Evolutionary conservation across 2,888 invertebrate species (phyloP), one percentile per base, ranked within the genome.

Genomic region (Coleophora flavipennella): DNA sequence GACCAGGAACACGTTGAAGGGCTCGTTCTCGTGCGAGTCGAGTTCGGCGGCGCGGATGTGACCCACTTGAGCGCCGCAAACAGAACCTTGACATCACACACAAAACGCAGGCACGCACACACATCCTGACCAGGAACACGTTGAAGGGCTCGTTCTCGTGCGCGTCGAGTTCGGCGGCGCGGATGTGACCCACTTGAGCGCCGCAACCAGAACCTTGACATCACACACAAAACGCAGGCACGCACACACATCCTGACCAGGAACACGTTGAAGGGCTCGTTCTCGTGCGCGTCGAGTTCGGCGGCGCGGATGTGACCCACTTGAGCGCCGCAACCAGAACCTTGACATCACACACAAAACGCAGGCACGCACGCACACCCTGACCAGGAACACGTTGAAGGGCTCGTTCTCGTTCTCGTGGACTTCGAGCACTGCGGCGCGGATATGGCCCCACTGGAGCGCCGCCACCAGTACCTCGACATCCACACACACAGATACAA

Each of bases 391-490:
- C 79, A 95, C 95, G 88, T 95, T 96, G 88, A 94, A 97, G 62
- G 99, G 98, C 87, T 99, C 98, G 86, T 95, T 97, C 88, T n/a
- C n/a, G n/a, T n/a, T n/a, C n/a, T 99, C 98, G 87, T 98, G 97
- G 67, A 99, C 98, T 84, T 99, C 99, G 59, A 99, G 89, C 54
- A 99, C 99, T 59, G 99, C 98, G 53, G 98, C 99, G 66, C 97
- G 90, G 83, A 99, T 98, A 75, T 98, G 91, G 56, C 99, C 99
- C 85, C 97, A 97, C 86, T 98, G 98, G 50, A 99, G 89, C 59
- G 99, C 98, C 45, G 98, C 97, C n/a, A n/a, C n/a, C 49, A 99
- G 87, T 36, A 98, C 96, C 75, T 95, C 94, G 86, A 99, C 99
- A 86, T 99, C 98, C 51, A 99, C 96, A 57, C 99, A 88, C 43